Base-by-base conservation (phyloP, 2,797 vertebrate species). In the Megaceryle alcyon region DNA sequence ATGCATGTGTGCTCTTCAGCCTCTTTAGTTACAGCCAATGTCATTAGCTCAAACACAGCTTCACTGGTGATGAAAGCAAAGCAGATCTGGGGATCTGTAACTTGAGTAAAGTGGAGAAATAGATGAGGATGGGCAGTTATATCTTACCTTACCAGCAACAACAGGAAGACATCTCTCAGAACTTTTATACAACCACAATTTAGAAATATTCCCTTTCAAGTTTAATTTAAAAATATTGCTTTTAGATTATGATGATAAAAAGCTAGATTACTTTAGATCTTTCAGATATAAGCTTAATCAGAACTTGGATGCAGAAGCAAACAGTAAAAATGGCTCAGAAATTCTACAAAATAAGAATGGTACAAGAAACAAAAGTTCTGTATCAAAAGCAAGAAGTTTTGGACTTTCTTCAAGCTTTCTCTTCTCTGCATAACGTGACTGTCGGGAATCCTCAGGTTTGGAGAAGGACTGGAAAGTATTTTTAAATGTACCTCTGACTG, bases 401-500 rank as follows among this genome's bases (percentile, higher is more conserved):
- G 4, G 21, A 56, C 35, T 86, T 88, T 43, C 21, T 75, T 15
- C 17, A 83, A 82, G 56, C 14, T 80, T 71, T 93, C 81, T 69
- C 4, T 64, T 88, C 31, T 65, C 39, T 69, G 8, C 49, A 81
- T 25, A 76, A 86, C 60, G n/a, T 17, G 12, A 81, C 31, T 61
- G 14, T 10, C 65, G 59, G 90, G 48, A 72, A 83, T 72, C 26
- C n/a, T 88, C 17, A 79, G 20, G 13, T 60, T 23, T 75, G 41
- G 46, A 91, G 65, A 90, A 90, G 19, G 23, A 69, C 83, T 95
- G 83, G 9, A 59, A 83, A 80, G n/a, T 77, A 78, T 83, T 83
- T 94, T 90, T 72, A 90, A 72, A 68, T 29, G 8, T 43, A 98
- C 98, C 98, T 98, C 98, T 71, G 97, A 95, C 61, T 98, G 98